These are phyloP conservation scores for Aegotheles bennettii DNA, from an alignment of 2,113 vertebrate species.

Conservation along the genomic window DNA sequence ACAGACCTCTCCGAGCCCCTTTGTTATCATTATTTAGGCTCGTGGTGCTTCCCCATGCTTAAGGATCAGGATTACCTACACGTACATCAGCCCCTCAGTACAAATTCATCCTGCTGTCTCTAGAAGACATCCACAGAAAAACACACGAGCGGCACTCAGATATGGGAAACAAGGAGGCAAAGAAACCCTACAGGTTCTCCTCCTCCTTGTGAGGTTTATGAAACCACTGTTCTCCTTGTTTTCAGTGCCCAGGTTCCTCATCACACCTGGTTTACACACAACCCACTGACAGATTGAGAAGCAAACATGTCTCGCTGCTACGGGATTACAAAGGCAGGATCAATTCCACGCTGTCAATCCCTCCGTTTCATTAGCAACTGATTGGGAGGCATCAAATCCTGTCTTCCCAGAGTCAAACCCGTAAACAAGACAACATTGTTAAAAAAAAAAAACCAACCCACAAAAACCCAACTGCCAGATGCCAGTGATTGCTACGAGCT, in stretches of 20 bases:
- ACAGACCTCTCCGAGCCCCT: accelerated
- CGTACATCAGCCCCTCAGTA: accelerated
- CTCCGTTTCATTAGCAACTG: neutral
- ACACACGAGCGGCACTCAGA: neutral
- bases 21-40: neutral
- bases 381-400: conserved; percentile 9
- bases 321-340: conserved; percentile 37
- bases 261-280: conserved; percentile 40
- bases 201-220: neutral
- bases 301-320: neutral
- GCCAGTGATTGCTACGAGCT: neutral
- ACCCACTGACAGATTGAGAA: conserved; percentile 27
- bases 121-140: neutral
- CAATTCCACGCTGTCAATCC: conserved; percentile 55
- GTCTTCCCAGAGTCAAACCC: conserved; percentile 6
- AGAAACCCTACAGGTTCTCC: neutral
- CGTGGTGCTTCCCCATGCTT: accelerated
- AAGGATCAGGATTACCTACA: neutral
- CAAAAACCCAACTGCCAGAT: neutral
- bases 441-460: neutral
- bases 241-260: neutral
- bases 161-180: neutral
- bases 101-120: neutral
- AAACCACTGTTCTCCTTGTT: conserved; percentile 25
- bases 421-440: conserved; percentile 11